Evolutionary conservation across 2,113 vertebrate genomes (phyloP).

Genomic region (Elephantulus edwardii): DNA sequence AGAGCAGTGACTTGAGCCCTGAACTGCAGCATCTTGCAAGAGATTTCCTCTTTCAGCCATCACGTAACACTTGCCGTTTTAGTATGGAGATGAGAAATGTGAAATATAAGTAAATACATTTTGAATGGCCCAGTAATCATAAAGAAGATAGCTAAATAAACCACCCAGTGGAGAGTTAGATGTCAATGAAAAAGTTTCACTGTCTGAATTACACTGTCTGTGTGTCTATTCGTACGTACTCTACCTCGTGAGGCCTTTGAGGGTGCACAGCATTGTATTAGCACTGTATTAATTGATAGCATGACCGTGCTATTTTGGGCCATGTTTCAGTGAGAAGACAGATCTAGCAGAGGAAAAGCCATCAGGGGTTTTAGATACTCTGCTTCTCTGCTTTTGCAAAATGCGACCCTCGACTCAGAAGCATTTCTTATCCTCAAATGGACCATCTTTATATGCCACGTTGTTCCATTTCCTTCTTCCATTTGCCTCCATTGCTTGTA

Average conservation of each 20-base stretch:
- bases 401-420: background rate
- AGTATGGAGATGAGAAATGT: constrained; percentile 1
- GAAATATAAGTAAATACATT: background rate
- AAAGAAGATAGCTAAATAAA: constrained; percentile 20
- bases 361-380: background rate
- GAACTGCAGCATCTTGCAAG: background rate
- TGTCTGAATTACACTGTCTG: background rate
- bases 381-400: constrained; percentile 7
- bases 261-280: background rate
- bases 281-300: background rate
- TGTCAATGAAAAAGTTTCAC: background rate
- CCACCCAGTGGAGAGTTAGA: background rate
- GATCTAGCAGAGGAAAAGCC: background rate
- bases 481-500: constrained; percentile 52
- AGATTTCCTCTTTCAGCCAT: background rate
- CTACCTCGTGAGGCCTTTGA: background rate
- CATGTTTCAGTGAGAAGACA: background rate
- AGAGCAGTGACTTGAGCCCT: background rate
- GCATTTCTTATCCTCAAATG: constrained; percentile 41
- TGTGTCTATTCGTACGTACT: too few species aligned
- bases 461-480: constrained; percentile 12
- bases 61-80: background rate
- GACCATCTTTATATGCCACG: background rate
- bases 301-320: background rate
- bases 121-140: background rate